phyloP scores from a whole-genome alignment of 2,797 vertebrate genomes.

The Nannoperca obscura region DNA sequence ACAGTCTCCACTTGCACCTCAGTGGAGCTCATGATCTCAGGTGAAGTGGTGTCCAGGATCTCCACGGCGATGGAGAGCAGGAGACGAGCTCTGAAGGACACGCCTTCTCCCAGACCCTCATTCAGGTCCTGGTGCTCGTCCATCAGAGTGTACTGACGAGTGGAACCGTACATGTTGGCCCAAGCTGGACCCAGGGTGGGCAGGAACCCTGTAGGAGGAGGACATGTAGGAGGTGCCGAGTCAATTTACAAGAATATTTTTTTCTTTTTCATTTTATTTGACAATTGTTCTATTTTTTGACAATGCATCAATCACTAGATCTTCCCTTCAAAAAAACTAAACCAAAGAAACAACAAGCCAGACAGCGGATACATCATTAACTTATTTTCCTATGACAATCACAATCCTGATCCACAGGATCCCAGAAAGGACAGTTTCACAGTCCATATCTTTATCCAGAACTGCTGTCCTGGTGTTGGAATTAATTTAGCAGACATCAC shows the following conservation, averaged over 20 bases:
- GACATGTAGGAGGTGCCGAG: not conserved
- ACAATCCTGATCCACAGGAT: not conserved
- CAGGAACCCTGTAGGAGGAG: conserved; percentile 90
- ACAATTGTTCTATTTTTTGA: not conserved
- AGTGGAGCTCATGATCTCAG: conserved; percentile 91
- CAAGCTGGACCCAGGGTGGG: conserved; percentile 95
- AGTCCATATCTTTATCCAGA: not conserved
- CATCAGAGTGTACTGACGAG: conserved; percentile 95
- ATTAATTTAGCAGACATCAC: not conserved
- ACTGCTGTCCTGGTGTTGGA: not conserved
- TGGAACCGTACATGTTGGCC: conserved; percentile 99
- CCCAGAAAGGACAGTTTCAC: not conserved
- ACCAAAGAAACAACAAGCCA: not conserved
- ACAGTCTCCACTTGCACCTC: conserved; percentile 93
- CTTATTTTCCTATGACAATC: not conserved
- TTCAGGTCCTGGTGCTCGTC: conserved; percentile 98
- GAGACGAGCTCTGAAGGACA: conserved; percentile 96
- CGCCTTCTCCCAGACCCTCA: conserved; percentile 95
- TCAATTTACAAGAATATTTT: not conserved
- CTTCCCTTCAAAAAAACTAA: not conserved
- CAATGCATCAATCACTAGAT: not conserved
- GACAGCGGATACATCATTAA: not conserved
- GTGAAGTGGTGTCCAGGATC: conserved; percentile 93
- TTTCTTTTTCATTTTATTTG: not conserved
- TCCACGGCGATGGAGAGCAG: conserved; percentile 93